Evolutionary conservation across 1,140 invertebrate species (phyloP), one percentile per base, ranked within the genome.

Genomic region (Polypedilum pembai): DNA sequence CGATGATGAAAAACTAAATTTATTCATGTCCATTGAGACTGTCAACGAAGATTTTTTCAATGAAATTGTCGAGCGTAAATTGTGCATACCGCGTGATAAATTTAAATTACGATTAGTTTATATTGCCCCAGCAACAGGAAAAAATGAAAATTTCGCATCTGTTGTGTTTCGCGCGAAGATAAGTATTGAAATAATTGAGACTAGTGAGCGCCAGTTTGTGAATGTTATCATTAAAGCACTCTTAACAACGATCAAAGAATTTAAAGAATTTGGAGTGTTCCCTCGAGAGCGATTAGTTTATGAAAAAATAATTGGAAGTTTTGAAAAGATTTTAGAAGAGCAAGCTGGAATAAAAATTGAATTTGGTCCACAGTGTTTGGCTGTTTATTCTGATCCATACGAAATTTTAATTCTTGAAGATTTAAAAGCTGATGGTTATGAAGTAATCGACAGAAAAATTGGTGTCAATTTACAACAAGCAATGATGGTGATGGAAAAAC

Each of bases 391-490:
- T 7, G 75, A 80, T 65, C 77, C 83, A 21, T 82, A 84, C 18
- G 40, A 77, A 18, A 76, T 84, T 15, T 75, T 86, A 12, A 78
- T 85, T 4, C 77, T 86, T 1, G 84, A 86, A 65, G 86, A 87
- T 78, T 78, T 87, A 3, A 76, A 80, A 20, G 78, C 80, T 33
- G 75, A 80, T 5, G 85, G 85, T 8, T 87, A 81, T 78, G 79
- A 82, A 21, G 86, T 86, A 83, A 80, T 82, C 0, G 78, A 83
- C 76, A 80, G 85, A 73, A 78, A 83, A 41, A 73, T 78, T 66
- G 85, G 85, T 12, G 78, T 87, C 69, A 85, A 87, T 76, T 75
- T 84, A 40, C 73, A 81, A 7, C 85, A 86, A 74, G 79, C 79
- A 33, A 75, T 81, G 73, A 69, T 85, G n/a, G 84, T 85, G 1